These are phyloP conservation scores for Selenia dentaria DNA, from an alignment of 2,888 invertebrate genomes.

Conservation along the genomic window DNA sequence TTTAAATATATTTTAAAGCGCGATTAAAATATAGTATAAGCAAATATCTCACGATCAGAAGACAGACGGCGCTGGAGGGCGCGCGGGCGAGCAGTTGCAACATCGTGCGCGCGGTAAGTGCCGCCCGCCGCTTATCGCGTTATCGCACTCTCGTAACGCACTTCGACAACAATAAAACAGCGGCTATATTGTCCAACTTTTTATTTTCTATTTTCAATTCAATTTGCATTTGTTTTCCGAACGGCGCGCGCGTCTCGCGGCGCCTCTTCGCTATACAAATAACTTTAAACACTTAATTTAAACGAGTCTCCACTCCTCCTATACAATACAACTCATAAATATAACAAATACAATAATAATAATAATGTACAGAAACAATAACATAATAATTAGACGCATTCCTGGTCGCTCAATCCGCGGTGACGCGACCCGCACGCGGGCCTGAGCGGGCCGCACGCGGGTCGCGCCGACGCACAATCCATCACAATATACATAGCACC, in stretches of 20 bases:
- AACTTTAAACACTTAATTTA: slow-evolving; percentile 60
- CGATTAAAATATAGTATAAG: too few relatives aligned
- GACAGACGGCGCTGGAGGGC: neutral
- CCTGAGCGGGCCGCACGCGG: neutral
- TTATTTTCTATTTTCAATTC: slow-evolving; percentile 62
- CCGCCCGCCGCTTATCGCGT: too few relatives aligned
- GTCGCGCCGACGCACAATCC: slow-evolving; percentile 7
- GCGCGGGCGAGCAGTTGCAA: neutral
- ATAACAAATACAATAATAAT: slow-evolving; percentile 69
- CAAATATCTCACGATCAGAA: neutral
- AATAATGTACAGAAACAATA: slow-evolving; percentile 72
- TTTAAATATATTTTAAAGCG: too few relatives aligned
- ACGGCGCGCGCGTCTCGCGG: slow-evolving; percentile 33
- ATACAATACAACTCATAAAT: slow-evolving; percentile 66
- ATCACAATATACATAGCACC: slow-evolving; percentile 53
- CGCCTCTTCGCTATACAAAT: slow-evolving; percentile 43
- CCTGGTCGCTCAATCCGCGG: slow-evolving; percentile 14
- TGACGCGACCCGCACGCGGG: slow-evolving; percentile 4
- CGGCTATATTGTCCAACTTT: slow-evolving; percentile 72
- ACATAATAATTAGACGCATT: slow-evolving; percentile 48
- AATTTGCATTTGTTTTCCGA: slow-evolving; percentile 47
- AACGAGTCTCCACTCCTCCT: slow-evolving; percentile 38
- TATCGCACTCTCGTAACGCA: too few relatives aligned
- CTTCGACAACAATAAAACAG: slow-evolving; percentile 44
- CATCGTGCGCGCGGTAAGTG: neutral